Evolutionary conservation across 2,888 invertebrate species (phyloP).

Genomic region (Psylliodes chrysocephalus): DNA sequence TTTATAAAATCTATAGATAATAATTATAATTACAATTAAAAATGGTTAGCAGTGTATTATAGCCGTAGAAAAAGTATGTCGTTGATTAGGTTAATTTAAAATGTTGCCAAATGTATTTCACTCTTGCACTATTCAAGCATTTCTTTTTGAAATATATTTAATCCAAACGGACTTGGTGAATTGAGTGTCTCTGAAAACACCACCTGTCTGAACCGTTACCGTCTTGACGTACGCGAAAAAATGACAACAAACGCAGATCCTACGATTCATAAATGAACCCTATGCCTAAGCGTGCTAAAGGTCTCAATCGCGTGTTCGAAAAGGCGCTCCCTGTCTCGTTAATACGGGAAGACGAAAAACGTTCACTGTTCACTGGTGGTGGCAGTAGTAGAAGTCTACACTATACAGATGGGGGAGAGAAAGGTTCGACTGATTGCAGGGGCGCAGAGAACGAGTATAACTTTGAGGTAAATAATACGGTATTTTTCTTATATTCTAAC

Average conservation of each 20-base stretch:
- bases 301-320: neutral
- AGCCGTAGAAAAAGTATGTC: too few relatives aligned
- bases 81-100: too few relatives aligned
- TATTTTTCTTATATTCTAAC: too few relatives aligned
- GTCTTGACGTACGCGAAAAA: neutral
- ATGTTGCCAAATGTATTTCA: too few relatives aligned
- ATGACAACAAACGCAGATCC: conserved; percentile 13
- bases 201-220: conserved; percentile 37
- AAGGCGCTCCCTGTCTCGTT: neutral
- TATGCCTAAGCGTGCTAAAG: neutral
- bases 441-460: neutral
- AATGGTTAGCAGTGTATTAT: too few relatives aligned
- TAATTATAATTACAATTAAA: too few relatives aligned
- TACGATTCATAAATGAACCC: neutral
- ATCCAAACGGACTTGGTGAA: neutral
- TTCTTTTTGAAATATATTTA: neutral
- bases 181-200: conserved; percentile 12
- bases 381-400: neutral
- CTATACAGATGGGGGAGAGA: conserved; percentile 4
- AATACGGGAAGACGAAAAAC: neutral
- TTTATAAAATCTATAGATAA: too few relatives aligned
- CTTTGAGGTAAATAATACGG: too few relatives aligned
- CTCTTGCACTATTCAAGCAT: neutral
- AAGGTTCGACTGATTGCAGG: conserved; percentile 15
- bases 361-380: conserved; percentile 1